These are phyloP conservation scores for Zeuzera pyrina DNA, from an alignment of 2,888 invertebrate genomes.

Conservation along the genomic window DNA sequence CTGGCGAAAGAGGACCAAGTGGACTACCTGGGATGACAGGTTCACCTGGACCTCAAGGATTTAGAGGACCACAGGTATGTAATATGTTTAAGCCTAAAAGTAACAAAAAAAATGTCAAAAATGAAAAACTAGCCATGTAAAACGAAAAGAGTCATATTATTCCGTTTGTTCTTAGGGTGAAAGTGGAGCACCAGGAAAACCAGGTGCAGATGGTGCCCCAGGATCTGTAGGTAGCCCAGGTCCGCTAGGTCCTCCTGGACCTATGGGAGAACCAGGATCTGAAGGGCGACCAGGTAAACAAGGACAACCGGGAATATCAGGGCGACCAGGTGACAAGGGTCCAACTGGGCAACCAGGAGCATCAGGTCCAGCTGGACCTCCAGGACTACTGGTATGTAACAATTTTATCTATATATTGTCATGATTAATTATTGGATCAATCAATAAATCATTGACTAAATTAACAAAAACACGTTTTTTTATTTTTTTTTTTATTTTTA, in stretches of 20 bases:
- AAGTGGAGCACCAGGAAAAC: constrained; percentile 80
- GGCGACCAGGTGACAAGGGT: constrained; percentile 84
- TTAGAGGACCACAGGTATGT: constrained; percentile 74
- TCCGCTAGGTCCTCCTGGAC: constrained; percentile 78
- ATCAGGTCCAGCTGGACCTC: constrained; percentile 76
- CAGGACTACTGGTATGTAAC: constrained; percentile 77
- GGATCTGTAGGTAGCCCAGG: constrained; percentile 79
- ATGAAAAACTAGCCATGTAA: neutral
- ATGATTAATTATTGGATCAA: no score
- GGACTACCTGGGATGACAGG: constrained; percentile 78
- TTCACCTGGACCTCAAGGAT: constrained; percentile 75
- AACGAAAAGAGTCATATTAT: no score
- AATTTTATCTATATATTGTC: neutral
- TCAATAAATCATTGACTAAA: no score
- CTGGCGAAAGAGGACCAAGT: constrained; percentile 77
- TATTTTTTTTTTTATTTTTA: no score
- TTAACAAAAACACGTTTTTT: no score
- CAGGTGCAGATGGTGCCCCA: constrained; percentile 80
- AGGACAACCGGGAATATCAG: constrained; percentile 80
- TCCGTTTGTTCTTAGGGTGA: constrained; percentile 74
- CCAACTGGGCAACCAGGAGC: constrained; percentile 77
- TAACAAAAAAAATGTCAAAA: neutral
- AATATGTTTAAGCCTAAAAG: no score
- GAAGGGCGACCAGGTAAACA: constrained; percentile 78
- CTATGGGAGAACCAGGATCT: constrained; percentile 72